Percentiles rank a stretch among this genome's conserved stretches.
phyloP scores from a whole-genome alignment of 1,140 invertebrate genomes.

The Drosophila insularis region DNA sequence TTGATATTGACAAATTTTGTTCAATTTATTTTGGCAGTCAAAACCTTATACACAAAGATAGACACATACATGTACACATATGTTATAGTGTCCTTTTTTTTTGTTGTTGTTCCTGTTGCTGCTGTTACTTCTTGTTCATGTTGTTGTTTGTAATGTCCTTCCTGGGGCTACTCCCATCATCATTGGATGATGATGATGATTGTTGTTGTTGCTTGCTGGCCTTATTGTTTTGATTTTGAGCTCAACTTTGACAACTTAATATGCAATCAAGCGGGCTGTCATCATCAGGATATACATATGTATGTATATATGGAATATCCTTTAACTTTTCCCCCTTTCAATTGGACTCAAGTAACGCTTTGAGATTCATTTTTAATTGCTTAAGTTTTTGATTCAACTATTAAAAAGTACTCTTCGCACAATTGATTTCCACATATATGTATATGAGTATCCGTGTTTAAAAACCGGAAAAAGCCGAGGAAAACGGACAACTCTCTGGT shows the following conservation, averaged over 20 bases:
- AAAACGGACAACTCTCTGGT: constrained; percentile 16
- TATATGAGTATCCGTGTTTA: background rate
- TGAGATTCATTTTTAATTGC: constrained; percentile 6
- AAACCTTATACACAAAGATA: constrained; percentile 1
- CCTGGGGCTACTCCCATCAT: constrained; percentile 39
- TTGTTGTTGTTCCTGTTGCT: background rate
- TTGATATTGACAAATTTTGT: constrained; percentile 16
- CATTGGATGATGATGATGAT: constrained; percentile 16
- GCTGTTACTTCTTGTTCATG: constrained; percentile 27
- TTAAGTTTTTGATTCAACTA: background rate
- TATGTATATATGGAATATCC: background rate
- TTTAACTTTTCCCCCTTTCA: background rate
- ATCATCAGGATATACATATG: constrained; percentile 14
- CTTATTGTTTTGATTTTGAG: constrained; percentile 38
- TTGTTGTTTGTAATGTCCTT: constrained; percentile 60
- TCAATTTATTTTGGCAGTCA: constrained; percentile 32
- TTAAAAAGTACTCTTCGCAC: no score
- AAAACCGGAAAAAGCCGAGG: background rate
- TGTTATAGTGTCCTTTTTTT: background rate
- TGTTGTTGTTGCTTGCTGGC: constrained; percentile 34
- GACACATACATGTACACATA: background rate
- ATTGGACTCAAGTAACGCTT: background rate
- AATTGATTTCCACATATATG: background rate
- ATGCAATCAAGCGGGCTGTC: constrained; percentile 76
- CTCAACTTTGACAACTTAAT: constrained; percentile 53